Percentiles rank a stretch among this genome's conserved stretches.
Evolutionary conservation across 1,140 invertebrate species (phyloP).

Genomic region (Globodera rostochiensis): DNA sequence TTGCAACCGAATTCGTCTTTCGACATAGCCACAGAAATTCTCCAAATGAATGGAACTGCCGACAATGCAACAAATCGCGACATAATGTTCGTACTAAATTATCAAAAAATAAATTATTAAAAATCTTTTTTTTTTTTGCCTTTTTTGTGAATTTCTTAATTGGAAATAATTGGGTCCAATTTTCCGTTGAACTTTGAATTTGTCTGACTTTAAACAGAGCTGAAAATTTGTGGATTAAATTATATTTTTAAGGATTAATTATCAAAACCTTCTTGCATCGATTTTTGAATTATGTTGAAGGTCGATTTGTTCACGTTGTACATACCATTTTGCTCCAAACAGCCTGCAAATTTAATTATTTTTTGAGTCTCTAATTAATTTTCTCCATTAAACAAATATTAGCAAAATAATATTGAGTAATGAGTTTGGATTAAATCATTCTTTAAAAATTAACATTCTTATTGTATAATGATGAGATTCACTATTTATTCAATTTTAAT

Average conservation of each 20-base stretch:
- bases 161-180: neutral
- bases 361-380: too few relatives aligned
- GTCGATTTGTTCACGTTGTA: constrained; percentile 4
- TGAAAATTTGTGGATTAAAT: neutral
- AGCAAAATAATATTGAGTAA: too few relatives aligned
- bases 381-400: too few relatives aligned
- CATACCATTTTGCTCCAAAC: constrained; percentile 13
- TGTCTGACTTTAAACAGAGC: too few relatives aligned
- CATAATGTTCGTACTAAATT: constrained; percentile 3
- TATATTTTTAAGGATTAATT: neutral
- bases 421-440: too few relatives aligned
- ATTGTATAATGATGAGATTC: too few relatives aligned
- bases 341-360: neutral
- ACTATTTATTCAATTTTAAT: too few relatives aligned
- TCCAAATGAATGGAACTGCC: neutral
- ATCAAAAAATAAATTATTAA: neutral
- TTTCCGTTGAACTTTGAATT: too few relatives aligned
- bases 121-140: neutral
- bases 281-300: constrained; percentile 3
- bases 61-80: neutral
- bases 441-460: too few relatives aligned
- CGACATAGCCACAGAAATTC: neutral
- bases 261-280: neutral
- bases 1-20: neutral
- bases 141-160: neutral